Evolutionary conservation across 2,888 invertebrate species (phyloP).

Genomic region (Leptinotarsa haldemani): DNA sequence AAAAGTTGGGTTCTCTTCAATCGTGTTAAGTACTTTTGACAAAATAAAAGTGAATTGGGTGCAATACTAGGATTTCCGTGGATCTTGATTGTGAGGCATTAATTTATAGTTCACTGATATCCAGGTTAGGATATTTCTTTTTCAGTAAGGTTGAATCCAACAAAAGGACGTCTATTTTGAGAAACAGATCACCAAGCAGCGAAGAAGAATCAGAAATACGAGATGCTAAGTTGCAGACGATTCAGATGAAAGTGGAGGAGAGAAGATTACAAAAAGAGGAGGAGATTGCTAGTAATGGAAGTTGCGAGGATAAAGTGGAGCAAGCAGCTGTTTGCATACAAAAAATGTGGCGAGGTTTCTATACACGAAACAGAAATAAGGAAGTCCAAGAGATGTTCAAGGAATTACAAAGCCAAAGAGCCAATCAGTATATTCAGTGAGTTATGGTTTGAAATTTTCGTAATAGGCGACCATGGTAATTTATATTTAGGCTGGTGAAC

Average conservation of each 20-base stretch:
- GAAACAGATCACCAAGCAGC: slow-evolving; percentile 64
- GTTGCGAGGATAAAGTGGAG: slow-evolving; percentile 63
- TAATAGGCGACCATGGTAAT: too few relatives aligned
- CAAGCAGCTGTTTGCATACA: slow-evolving; percentile 83
- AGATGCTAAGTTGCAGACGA: slow-evolving; percentile 75
- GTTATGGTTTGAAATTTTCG: slow-evolving; percentile 54
- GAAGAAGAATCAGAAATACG: slow-evolving; percentile 78
- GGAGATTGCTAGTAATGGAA: slow-evolving; percentile 55
- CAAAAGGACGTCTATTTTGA: slow-evolving; percentile 56
- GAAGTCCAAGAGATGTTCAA: slow-evolving; percentile 74
- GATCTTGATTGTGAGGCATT: too few relatives aligned
- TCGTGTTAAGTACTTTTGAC: too few relatives aligned
- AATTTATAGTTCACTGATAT: too few relatives aligned
- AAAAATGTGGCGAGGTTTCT: slow-evolving; percentile 87
- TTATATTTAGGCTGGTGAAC: too few relatives aligned
- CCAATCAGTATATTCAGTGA: slow-evolving; percentile 87
- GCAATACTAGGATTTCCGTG: too few relatives aligned
- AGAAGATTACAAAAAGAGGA: slow-evolving; percentile 57
- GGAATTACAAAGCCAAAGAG: slow-evolving; percentile 80
- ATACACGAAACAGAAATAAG: slow-evolving; percentile 79
- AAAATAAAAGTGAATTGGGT: too few relatives aligned
- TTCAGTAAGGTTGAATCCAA: slow-evolving; percentile 46
- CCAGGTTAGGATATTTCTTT: slow-evolving; percentile 10
- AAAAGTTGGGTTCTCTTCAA: too few relatives aligned
- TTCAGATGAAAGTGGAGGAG: slow-evolving; percentile 72